Conservation (phyloP, 1,140 invertebrate genomes). For the Ceratina calcarata region DNA sequence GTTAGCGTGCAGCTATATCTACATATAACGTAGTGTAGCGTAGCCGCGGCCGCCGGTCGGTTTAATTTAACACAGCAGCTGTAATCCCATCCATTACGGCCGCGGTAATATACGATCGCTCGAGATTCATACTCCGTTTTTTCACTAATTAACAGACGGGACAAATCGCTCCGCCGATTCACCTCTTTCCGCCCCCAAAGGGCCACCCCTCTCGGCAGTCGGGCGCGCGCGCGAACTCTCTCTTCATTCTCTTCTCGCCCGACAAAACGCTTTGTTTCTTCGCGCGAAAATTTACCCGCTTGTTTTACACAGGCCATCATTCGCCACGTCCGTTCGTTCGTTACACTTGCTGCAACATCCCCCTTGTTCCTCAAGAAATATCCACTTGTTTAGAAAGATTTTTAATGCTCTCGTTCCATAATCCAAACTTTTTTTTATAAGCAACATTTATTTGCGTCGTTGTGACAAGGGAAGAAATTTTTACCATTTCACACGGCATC, state of each 20-base stretch:
- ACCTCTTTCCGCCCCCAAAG: conserved; percentile 45
- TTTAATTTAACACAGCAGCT: conserved; percentile 82
- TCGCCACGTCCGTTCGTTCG: neutral
- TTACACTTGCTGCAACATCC: too few relatives aligned
- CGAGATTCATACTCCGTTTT: conserved; percentile 82
- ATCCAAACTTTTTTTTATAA: too few relatives aligned
- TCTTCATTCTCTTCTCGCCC: conserved; percentile 63
- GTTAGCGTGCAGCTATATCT: conserved; percentile 72
- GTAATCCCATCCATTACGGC: conserved; percentile 81
- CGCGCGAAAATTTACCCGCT: conserved; percentile 57
- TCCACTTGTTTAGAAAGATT: too few relatives aligned
- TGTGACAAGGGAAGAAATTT: too few relatives aligned
- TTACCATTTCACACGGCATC: too few relatives aligned
- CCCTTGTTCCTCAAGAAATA: too few relatives aligned
- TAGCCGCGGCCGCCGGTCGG: conserved; percentile 76
- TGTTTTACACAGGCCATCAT: conserved; percentile 30
- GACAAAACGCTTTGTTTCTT: conserved; percentile 58
- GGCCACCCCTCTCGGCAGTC: conserved; percentile 47
- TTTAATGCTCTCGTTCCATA: too few relatives aligned
- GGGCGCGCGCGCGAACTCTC: conserved; percentile 40
- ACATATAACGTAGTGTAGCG: conserved; percentile 74
- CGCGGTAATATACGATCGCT: conserved; percentile 81
- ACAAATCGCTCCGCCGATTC: conserved; percentile 80
- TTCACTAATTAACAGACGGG: conserved; percentile 82
- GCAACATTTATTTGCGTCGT: too few relatives aligned